A percentile compares a stretch with the other conserved stretches of the same genome.
Evolutionary conservation across 2,888 invertebrate species (phyloP).

Genomic region (Watsonalla binaria): DNA sequence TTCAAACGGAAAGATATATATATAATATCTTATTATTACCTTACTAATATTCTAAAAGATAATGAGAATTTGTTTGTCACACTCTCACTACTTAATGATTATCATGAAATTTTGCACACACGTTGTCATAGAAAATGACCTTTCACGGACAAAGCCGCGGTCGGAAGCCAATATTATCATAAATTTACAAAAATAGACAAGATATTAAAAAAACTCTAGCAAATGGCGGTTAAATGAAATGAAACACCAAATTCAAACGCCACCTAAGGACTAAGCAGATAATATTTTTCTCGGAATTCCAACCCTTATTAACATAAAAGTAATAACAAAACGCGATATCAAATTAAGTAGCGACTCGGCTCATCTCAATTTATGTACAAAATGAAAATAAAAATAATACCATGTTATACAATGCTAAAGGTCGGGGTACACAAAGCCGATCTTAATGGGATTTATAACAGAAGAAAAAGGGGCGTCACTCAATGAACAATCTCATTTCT

Average conservation of each 20-base stretch:
- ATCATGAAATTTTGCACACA: no score
- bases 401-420: slow-evolving; percentile 36
- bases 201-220: no score
- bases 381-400: slow-evolving; percentile 57
- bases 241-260: not conserved
- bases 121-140: no score
- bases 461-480: slow-evolving; percentile 52
- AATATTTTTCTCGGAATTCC: slow-evolving; percentile 13
- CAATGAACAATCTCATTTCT: slow-evolving; percentile 61
- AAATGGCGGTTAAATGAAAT: no score
- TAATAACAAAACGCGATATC: slow-evolving; percentile 52
- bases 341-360: slow-evolving; percentile 53
- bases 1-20: no score
- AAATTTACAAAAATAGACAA: no score
- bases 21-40: no score
- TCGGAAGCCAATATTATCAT: no score
- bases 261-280: not conserved
- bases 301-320: slow-evolving; percentile 37
- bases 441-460: slow-evolving; percentile 61
- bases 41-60: no score
- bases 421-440: slow-evolving; percentile 41
- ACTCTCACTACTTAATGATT: no score
- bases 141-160: no score
- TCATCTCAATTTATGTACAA: slow-evolving; percentile 61
- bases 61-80: no score